Evolutionary conservation across 1,140 invertebrate genomes (phyloP), one percentile per base, ranked within the genome.

Genomic region (Epicauta chinensis): DNA sequence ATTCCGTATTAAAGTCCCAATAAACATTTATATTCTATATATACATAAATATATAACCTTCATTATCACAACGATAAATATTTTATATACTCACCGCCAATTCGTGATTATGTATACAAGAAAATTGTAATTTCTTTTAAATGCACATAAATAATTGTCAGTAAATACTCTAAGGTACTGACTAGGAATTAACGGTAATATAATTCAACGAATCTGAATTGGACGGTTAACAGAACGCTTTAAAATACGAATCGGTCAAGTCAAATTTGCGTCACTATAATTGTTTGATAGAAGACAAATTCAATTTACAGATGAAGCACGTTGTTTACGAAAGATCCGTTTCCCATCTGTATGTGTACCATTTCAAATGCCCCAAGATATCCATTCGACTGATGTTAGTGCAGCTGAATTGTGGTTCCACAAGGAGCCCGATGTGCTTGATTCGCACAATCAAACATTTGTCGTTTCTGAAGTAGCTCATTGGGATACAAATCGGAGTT

Each of bases 321-420:
- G 59, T 35, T 71, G 69, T 50, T 43, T 58, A 6, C 58, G 57
- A 49, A 68, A 66, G 47, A 58, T 64, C 2, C 56, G 78, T 43
- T 80, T 80, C 55, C 81, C 83, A 0, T 81, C 82, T 32, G 81
- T 79, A 17, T 88, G 86, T 60, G 79, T 84, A 55, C 77, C 77
- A n/a, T 83, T 85, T 56, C 77, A 78, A 63, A 72, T 86, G 55
- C 78, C 79, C 2, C 77, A 76, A 32, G 85, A 87, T 59, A 77
- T 87, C 36, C 78, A 84, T 48, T 79, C 79, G 1, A 80, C 84
- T 17, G 82, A 84, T 63, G 81, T 88, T 2, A 82, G 77, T 16
- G 79, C 79, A 1, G 86, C 86, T 0, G 83, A 89, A 57, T 71
- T 91, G 3, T 90, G 87, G 87, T 81, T 89, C 39, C 88, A 86